These are phyloP conservation scores for Neolamprologus fasciatus DNA, from an alignment of 2,113 vertebrate species.

Conservation along the genomic window DNA sequence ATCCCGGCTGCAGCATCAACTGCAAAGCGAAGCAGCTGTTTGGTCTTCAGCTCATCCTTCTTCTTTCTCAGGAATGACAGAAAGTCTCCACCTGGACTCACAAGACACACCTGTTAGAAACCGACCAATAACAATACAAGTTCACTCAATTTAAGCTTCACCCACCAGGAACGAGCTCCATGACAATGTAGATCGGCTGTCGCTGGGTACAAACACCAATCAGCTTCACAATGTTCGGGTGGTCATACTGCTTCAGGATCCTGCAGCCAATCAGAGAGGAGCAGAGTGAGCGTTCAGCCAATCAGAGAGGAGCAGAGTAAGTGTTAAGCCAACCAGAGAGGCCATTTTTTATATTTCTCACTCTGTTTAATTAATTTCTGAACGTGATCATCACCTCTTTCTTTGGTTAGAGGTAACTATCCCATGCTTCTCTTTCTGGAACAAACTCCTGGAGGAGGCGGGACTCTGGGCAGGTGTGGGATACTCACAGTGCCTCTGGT, in stretches of 20 bases:
- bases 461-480: neutral
- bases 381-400: neutral
- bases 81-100: slow-evolving; percentile 87
- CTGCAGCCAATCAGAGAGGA: slow-evolving; percentile 66
- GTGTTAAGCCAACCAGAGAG: slow-evolving; percentile 34
- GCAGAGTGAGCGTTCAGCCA: slow-evolving; percentile 12
- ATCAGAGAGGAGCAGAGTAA: neutral
- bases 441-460: neutral
- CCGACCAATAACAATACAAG: neutral
- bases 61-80: slow-evolving; percentile 93
- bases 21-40: slow-evolving; percentile 89
- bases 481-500: neutral
- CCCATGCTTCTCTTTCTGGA: neutral
- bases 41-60: slow-evolving; percentile 92
- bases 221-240: slow-evolving; percentile 96
- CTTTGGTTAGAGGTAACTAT: neutral
- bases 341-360: neutral
- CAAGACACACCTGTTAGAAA: neutral
- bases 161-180: slow-evolving; percentile 94
- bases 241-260: slow-evolving; percentile 98
- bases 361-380: neutral
- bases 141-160: neutral
- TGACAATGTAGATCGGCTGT: slow-evolving; percentile 97
- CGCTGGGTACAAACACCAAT: slow-evolving; percentile 97
- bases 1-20: slow-evolving; percentile 90